Base-by-base conservation (phyloP, 2,888 invertebrate genomes). In the Stegana nigrithorax region DNA sequence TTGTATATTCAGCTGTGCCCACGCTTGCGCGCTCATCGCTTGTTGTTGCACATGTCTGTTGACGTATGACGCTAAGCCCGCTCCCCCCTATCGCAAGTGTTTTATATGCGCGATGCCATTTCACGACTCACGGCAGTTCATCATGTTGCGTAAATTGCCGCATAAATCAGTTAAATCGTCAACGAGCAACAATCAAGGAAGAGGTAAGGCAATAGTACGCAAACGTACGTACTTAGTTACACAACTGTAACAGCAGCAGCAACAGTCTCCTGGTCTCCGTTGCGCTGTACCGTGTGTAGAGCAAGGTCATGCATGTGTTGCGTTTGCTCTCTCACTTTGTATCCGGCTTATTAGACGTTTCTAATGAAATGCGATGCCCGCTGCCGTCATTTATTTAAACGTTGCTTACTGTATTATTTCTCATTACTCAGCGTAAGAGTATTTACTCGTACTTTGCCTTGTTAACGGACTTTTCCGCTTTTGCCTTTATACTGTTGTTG, bases 61-160 rank as follows among this genome's bases (percentile, higher is more conserved):
- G 8, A 26, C 26, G 50, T 51, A 26, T n/a, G 1, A 2, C 17
- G n/a, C 39, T 39, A n/a, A n/a, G n/a, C n/a, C n/a, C n/a, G n/a
- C n/a, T n/a, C n/a, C n/a, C n/a, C n/a, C n/a, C n/a, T n/a, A n/a
- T n/a, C n/a, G n/a, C n/a, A n/a, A n/a, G n/a, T n/a, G 42, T 17
- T 17, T 42, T 42, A 5, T 42, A 14, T n/a, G 42, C 42, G 42
- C 17, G 42, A n/a, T 42, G 17, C 12, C 17, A 42, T 39, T 42
- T 19, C 29, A n/a, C n/a, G n/a, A n/a, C 51, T 25, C 32, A 62
- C 62, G 64, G 67, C 63, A 47, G 65, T 64, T 67, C 68, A 75
- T 75, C 78, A 71, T 73, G 65, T 68, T 75, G 73, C 50, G 58
- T 66, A 75, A 75, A 78, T 78, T 80, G 70, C 67, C 47, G 65